These are phyloP conservation scores for Hippopotamus amphibius DNA, from an alignment of 2,113 vertebrate genomes.

Conservation along the genomic window DNA sequence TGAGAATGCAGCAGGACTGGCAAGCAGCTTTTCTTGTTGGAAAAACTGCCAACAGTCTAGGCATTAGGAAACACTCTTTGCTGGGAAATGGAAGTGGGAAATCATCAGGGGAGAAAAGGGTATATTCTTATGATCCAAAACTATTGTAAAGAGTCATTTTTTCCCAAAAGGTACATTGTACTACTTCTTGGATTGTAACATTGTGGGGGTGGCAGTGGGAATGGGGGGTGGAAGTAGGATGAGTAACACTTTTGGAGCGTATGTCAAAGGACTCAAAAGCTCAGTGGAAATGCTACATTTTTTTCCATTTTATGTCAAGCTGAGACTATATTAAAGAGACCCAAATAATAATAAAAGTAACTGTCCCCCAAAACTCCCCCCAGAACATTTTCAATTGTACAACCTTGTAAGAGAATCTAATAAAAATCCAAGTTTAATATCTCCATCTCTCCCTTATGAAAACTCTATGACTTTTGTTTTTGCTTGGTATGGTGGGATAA, in stretches of 20 bases:
- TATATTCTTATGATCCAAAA: slow-evolving; percentile 81
- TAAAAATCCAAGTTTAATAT: slow-evolving; percentile 78
- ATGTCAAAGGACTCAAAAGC: slow-evolving; percentile 85
- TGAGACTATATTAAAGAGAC: slow-evolving; percentile 84
- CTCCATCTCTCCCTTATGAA: slow-evolving; percentile 77
- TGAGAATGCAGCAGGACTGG: slow-evolving; percentile 5
- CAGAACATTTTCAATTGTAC: slow-evolving; percentile 83
- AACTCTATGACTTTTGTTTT: slow-evolving; percentile 46
- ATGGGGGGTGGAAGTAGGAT: slow-evolving; percentile 68
- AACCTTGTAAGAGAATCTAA: slow-evolving; percentile 77
- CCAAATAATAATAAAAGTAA: background rate
- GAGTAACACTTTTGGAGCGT: slow-evolving; percentile 89
- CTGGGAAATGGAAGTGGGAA: slow-evolving; percentile 77
- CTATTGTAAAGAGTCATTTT: slow-evolving; percentile 83
- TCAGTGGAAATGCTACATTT: slow-evolving; percentile 85
- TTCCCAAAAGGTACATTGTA: slow-evolving; percentile 87
- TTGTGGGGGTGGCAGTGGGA: slow-evolving; percentile 59
- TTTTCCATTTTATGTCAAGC: slow-evolving; percentile 86
- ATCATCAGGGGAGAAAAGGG: slow-evolving; percentile 73
- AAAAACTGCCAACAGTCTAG: slow-evolving; percentile 29
- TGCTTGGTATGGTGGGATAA: background rate
- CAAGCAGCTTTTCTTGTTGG: slow-evolving; percentile 38
- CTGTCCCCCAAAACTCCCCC: slow-evolving; percentile 68
- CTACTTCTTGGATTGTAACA: slow-evolving; percentile 83
- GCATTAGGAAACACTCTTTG: slow-evolving; percentile 64